Conservation (phyloP, 2,797 vertebrate genomes). For the Vespertilio murinus region DNA sequence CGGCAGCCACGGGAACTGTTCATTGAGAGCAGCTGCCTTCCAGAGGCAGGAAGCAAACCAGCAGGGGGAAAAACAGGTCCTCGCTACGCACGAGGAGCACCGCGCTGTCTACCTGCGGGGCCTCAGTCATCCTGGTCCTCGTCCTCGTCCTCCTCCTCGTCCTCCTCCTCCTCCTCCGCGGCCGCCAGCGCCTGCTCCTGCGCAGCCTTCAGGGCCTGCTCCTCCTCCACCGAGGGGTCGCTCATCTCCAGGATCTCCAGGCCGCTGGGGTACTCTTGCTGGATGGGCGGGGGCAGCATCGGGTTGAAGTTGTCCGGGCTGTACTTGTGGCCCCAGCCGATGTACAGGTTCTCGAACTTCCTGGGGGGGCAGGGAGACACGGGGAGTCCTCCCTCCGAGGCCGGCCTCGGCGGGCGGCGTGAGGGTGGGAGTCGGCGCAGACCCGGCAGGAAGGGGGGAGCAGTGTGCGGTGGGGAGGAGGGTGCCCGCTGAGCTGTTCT, state of each 20-base stretch:
- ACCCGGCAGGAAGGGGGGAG: fast-evolving
- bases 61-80: background rate
- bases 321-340: constrained; percentile 92
- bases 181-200: constrained; percentile 85
- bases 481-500: background rate
- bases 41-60: background rate
- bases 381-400: background rate
- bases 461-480: too few species aligned
- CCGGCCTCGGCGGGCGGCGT: background rate
- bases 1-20: background rate
- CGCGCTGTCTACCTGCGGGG: background rate
- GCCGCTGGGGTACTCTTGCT: constrained; percentile 86
- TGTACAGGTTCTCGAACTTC: constrained; percentile 92
- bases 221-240: constrained; percentile 89
- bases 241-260: constrained; percentile 86
- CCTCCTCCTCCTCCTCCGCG: constrained; percentile 84
- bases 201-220: constrained; percentile 85
- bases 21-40: constrained; percentile 51
- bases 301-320: constrained; percentile 86
- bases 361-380: constrained; percentile 75
- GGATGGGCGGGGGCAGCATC: constrained; percentile 78
- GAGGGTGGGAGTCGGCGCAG: fast-evolving
- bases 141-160: constrained; percentile 86
- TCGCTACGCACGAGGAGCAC: background rate
- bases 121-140: constrained; percentile 81